phyloP scores from a whole-genome alignment of 2,888 invertebrate genomes.

The Lasioglossum figueresi region DNA sequence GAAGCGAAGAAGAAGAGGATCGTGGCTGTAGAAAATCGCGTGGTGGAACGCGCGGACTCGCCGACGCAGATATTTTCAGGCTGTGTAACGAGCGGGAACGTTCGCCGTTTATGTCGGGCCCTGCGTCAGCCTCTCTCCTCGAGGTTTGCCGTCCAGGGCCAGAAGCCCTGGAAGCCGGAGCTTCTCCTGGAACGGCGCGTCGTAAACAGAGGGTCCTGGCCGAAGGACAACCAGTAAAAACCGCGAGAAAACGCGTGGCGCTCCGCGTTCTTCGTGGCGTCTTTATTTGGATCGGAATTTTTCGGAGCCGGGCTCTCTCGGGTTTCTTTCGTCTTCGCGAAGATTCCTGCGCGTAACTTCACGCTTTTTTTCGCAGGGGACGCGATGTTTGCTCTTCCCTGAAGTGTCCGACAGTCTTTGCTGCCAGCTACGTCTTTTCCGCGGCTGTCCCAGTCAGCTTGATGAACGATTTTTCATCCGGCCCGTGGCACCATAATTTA shows the following conservation, averaged over 20 bases:
- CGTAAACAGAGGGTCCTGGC: conserved; percentile 18
- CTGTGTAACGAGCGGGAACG: conserved; percentile 40
- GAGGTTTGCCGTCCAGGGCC: neutral
- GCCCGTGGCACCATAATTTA: neutral
- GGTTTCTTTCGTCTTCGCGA: neutral
- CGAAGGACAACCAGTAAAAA: conserved; percentile 24
- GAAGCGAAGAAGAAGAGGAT: neutral
- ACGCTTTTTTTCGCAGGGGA: neutral
- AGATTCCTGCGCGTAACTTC: neutral
- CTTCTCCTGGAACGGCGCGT: conserved; percentile 4
- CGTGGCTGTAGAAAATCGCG: conserved; percentile 33
- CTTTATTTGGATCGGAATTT: conserved; percentile 24
- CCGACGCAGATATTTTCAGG: conserved; percentile 28
- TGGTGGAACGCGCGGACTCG: conserved; percentile 29
- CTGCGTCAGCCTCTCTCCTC: conserved; percentile 10
- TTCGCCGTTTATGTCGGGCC: conserved; percentile 42
- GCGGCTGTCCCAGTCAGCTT: neutral
- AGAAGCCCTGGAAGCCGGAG: conserved; percentile 26
- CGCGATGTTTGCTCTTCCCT: neutral
- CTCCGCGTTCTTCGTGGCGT: neutral
- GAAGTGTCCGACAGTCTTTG: neutral
- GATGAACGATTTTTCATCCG: neutral
- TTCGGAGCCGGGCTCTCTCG: neutral
- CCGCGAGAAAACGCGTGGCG: conserved; percentile 13
- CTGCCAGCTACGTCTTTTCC: neutral